Conservation (phyloP, 2,797 vertebrate genomes). For the Phrynocephalus forsythii region DNA sequence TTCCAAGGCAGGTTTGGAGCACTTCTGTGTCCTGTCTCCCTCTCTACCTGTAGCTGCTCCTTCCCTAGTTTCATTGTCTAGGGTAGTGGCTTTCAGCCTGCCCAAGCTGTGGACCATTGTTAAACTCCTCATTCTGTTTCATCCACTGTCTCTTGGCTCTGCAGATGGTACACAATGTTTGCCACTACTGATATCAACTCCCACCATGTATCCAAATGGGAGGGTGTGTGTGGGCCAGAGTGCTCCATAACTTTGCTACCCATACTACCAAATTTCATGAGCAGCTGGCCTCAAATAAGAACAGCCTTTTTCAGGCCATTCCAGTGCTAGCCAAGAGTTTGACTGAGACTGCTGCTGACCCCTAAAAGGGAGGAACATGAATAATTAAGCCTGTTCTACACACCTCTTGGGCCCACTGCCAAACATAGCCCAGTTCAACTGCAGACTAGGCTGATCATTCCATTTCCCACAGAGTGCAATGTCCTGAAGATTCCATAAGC, state of each 20-base stretch:
- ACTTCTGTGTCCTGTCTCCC: background rate
- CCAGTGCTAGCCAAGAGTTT: background rate
- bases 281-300: slow-evolving; percentile 18
- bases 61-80: background rate
- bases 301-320: slow-evolving; percentile 22
- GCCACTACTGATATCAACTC: background rate
- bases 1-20: background rate
- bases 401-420: background rate
- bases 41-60: background rate
- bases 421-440: background rate
- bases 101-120: no score
- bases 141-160: background rate
- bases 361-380: slow-evolving; percentile 14
- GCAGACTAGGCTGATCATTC: background rate
- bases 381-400: background rate
- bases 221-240: background rate
- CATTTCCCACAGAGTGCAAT: background rate
- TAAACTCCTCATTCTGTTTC: background rate
- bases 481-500: background rate
- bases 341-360: background rate
- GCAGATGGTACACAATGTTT: background rate
- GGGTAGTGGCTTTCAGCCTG: no score
- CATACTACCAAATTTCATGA: background rate
- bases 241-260: background rate
- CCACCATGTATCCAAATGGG: background rate